A percentile compares a stretch with the other conserved stretches of the same genome.
Conservation (phyloP, 2,797 vertebrate genomes). For the Eleutherodactylus coqui region DNA sequence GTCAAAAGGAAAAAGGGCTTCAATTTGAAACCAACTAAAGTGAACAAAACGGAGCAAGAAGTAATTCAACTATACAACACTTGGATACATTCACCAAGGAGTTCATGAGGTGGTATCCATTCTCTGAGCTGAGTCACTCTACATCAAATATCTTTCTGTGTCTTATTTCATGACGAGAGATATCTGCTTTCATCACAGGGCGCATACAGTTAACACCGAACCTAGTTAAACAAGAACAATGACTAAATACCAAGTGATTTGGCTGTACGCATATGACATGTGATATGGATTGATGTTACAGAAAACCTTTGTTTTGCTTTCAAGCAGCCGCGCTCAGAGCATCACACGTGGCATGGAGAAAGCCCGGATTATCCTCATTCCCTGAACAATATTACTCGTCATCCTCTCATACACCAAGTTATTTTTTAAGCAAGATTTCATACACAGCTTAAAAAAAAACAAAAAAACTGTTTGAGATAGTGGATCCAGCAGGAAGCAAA, state of each 20-base stretch:
- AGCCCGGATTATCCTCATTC: slow-evolving; percentile 21
- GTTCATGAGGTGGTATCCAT: background rate
- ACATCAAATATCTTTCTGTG: background rate
- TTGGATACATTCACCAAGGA: background rate
- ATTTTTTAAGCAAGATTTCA: too few relatives aligned
- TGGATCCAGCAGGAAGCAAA: too few relatives aligned
- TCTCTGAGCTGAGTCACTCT: background rate
- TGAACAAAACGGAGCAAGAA: background rate
- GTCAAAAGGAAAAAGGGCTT: too few relatives aligned
- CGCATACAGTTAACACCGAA: background rate
- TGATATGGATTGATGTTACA: slow-evolving; percentile 17
- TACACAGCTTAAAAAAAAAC: too few relatives aligned
- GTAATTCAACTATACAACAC: background rate
- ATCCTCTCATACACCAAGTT: background rate
- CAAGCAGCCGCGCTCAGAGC: slow-evolving; percentile 5
- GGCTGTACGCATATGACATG: slow-evolving; percentile 10
- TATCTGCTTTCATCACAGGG: background rate
- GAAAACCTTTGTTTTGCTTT: slow-evolving; percentile 15
- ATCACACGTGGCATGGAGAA: slow-evolving; percentile 21
- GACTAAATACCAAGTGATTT: slow-evolving; percentile 12
- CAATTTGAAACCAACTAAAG: too few relatives aligned
- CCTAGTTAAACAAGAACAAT: background rate
- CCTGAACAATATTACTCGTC: background rate
- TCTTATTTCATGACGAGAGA: background rate
- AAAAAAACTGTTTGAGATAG: too few relatives aligned